phyloP scores from a whole-genome alignment of 2,113 vertebrate genomes.

The Hemiprocne comata region DNA sequence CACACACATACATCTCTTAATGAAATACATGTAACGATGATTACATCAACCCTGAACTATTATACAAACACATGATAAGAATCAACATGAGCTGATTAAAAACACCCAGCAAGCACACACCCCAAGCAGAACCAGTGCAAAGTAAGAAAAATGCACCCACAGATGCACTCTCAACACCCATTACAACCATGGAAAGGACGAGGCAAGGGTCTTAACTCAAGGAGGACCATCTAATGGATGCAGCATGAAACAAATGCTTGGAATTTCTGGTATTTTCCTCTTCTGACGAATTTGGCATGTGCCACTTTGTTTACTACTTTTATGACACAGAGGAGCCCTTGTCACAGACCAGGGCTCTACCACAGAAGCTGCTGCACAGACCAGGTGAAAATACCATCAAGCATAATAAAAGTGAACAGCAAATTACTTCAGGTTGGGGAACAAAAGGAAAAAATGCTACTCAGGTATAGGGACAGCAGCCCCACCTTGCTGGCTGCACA shows the following conservation, averaged over 20 bases:
- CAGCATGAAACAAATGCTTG: background rate
- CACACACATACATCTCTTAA: constrained; percentile 25
- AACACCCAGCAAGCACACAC: background rate
- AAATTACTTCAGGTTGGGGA: background rate
- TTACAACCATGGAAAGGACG: background rate
- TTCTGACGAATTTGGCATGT: background rate
- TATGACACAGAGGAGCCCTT: background rate
- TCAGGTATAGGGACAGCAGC: background rate
- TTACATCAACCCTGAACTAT: constrained; percentile 69
- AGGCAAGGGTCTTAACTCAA: background rate
- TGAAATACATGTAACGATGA: constrained; percentile 57
- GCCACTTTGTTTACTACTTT: background rate
- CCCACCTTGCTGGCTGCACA: background rate
- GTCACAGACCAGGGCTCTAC: background rate
- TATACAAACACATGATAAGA: constrained; percentile 57
- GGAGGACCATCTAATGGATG: background rate
- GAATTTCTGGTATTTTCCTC: background rate
- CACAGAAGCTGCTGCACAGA: background rate
- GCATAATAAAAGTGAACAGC: background rate
- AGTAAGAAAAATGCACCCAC: background rate
- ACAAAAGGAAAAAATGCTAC: background rate
- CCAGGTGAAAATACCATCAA: background rate
- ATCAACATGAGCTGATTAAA: constrained; percentile 60
- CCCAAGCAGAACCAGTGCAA: constrained; percentile 16
- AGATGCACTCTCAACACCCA: background rate